Conservation (phyloP, 1,140 invertebrate genomes). For the Drosophila subobscura region DNA sequence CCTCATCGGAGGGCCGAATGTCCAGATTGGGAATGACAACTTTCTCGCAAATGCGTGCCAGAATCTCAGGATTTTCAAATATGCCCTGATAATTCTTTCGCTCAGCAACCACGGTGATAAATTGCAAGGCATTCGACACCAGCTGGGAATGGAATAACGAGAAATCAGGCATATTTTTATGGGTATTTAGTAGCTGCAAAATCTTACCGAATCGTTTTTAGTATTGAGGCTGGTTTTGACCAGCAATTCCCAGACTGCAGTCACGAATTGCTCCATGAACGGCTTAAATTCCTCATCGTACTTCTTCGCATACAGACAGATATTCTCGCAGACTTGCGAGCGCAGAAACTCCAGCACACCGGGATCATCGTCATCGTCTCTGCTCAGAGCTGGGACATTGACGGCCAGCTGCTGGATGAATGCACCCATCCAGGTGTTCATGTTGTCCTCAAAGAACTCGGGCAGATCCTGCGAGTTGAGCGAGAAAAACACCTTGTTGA, state of each 20-base stretch:
- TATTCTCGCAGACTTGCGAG: conserved; percentile 98
- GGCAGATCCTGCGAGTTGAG: conserved; percentile 98
- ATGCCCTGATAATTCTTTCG: conserved; percentile 93
- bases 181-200: not conserved
- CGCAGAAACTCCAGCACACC: conserved; percentile 95
- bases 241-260: conserved; percentile 95
- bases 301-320: conserved; percentile 97
- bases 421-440: conserved; percentile 96
- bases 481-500: conserved; percentile 98
- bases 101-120: conserved; percentile 96
- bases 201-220: conserved; percentile 95
- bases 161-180: not conserved
- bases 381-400: conserved; percentile 90
- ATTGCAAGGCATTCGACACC: conserved; percentile 97
- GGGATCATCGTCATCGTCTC: conserved; percentile 92
- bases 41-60: conserved; percentile 97
- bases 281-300: conserved; percentile 98
- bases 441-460: conserved; percentile 99
- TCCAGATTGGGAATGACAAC: conserved; percentile 99
- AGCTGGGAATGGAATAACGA: conserved; percentile 85
- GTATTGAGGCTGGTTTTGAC: conserved; percentile 92
- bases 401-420: conserved; percentile 92
- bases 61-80: conserved; percentile 93
- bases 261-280: conserved; percentile 95
- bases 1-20: conserved; percentile 96